phyloP scores from a whole-genome alignment of 2,797 vertebrate species.

The Meriones psammophilus region DNA sequence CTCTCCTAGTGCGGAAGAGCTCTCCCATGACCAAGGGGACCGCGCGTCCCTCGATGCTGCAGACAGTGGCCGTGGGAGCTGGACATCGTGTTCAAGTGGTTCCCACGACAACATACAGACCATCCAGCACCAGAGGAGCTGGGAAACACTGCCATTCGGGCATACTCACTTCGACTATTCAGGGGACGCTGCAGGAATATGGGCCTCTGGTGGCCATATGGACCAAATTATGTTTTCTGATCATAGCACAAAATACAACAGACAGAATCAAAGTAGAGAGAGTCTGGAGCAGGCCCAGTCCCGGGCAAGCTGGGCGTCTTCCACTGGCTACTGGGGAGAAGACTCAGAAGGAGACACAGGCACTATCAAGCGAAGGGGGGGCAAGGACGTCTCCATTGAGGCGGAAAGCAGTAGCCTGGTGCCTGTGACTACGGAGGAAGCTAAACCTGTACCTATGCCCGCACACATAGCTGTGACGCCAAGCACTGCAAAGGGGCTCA shows the following conservation, averaged over 20 bases:
- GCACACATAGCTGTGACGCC: slow-evolving; percentile 92
- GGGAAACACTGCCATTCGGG: slow-evolving; percentile 96
- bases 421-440: slow-evolving; percentile 94
- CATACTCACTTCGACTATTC: slow-evolving; percentile 90
- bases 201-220: slow-evolving; percentile 88
- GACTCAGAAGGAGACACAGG: slow-evolving; percentile 98
- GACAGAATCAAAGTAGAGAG: slow-evolving; percentile 90
- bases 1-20: slow-evolving; percentile 97
- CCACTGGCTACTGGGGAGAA: slow-evolving; percentile 98
- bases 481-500: slow-evolving; percentile 92
- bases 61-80: slow-evolving; percentile 98
- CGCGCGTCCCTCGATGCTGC: slow-evolving; percentile 97
- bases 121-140: slow-evolving; percentile 98
- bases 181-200: slow-evolving; percentile 89
- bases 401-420: slow-evolving; percentile 95
- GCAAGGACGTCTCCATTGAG: slow-evolving; percentile 95
- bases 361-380: slow-evolving; percentile 97
- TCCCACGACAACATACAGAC: slow-evolving; percentile 99
- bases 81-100: slow-evolving; percentile 99
- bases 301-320: slow-evolving; percentile 96
- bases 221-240: slow-evolving; percentile 92
- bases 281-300: slow-evolving; percentile 93
- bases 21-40: slow-evolving; percentile 98
- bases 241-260: slow-evolving; percentile 89
- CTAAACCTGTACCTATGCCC: slow-evolving; percentile 91